These are phyloP conservation scores for Pseudorhombus dupliciocellatus DNA, from an alignment of 2,113 vertebrate species.

Conservation along the genomic window DNA sequence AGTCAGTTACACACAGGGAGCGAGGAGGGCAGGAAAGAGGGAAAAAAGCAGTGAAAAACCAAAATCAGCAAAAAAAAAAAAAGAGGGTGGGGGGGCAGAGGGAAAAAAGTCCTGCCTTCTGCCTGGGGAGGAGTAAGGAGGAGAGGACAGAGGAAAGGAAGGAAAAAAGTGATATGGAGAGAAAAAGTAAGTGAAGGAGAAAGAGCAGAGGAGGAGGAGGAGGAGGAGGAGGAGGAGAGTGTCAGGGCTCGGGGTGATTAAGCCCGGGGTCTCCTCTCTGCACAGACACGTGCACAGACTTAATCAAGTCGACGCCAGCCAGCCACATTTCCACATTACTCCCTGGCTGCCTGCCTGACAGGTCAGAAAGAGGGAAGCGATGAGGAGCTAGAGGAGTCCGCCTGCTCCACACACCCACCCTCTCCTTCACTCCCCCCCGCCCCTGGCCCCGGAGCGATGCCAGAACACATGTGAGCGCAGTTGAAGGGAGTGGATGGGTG, in stretches of 20 bases:
- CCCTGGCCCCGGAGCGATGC: constrained; percentile 67
- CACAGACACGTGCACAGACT: constrained; percentile 83
- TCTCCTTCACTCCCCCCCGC: constrained; percentile 20
- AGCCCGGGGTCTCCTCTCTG: constrained; percentile 79
- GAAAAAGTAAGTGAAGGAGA: constrained; percentile 36
- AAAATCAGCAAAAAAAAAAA: constrained; percentile 52
- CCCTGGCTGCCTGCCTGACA: constrained; percentile 81
- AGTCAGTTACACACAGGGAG: constrained; percentile 65
- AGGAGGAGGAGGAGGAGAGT: constrained; percentile 51
- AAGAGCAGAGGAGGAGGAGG: constrained; percentile 15
- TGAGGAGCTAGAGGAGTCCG: constrained; percentile 54
- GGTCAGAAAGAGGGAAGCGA: constrained; percentile 62
- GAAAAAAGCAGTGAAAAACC: constrained; percentile 43
- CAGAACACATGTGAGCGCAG: constrained; percentile 70
- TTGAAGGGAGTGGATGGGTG: constrained; percentile 45
- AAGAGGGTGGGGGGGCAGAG: neutral
- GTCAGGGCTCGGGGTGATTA: constrained; percentile 73
- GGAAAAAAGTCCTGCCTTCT: constrained; percentile 13
- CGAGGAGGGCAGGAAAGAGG: constrained; percentile 23
- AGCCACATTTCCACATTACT: constrained; percentile 78
- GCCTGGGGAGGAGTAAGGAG: constrained; percentile 57
- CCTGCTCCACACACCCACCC: constrained; percentile 22
- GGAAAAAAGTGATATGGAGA: constrained; percentile 8
- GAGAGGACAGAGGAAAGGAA: constrained; percentile 23
- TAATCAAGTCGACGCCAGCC: constrained; percentile 83